These are phyloP conservation scores for Drosophila tani DNA, from an alignment of 1,140 invertebrate genomes.

Conservation along the genomic window DNA sequence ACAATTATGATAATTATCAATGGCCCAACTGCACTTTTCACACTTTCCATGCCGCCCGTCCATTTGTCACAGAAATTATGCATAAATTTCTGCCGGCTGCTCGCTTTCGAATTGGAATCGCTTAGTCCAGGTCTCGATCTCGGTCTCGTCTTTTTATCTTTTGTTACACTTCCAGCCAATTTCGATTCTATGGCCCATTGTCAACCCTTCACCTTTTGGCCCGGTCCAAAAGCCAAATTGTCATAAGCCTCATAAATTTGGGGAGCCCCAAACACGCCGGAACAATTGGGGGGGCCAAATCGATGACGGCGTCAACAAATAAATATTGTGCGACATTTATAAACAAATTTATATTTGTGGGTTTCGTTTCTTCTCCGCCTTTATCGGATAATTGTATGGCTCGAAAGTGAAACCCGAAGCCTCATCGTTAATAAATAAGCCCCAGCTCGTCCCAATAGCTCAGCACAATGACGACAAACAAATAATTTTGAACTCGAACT, in stretches of 20 bases:
- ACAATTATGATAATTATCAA: constrained; percentile 82
- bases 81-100: constrained; percentile 57
- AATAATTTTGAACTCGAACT: constrained; percentile 26
- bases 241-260: constrained; percentile 59
- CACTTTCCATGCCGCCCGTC: constrained; percentile 38
- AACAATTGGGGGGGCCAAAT: constrained; percentile 22
- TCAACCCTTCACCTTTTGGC: constrained; percentile 59
- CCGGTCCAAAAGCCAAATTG: constrained; percentile 14
- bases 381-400: constrained; percentile 41
- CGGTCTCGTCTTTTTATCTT: constrained; percentile 23
- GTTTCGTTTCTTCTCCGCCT: constrained; percentile 18
- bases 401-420: constrained; percentile 65
- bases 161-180: constrained; percentile 65
- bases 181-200: constrained; percentile 59
- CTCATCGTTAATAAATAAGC: constrained; percentile 66
- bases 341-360: constrained; percentile 63
- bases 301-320: constrained; percentile 62
- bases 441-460: constrained; percentile 63
- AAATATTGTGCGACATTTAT: constrained; percentile 64
- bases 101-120: constrained; percentile 78
- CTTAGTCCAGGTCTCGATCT: constrained; percentile 40
- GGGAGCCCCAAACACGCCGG: constrained; percentile 37
- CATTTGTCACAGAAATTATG: constrained; percentile 80
- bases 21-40: constrained; percentile 68
- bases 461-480: constrained; percentile 48